phyloP scores from a whole-genome alignment of 2,888 invertebrate genomes.

The Gortyna flavago region DNA sequence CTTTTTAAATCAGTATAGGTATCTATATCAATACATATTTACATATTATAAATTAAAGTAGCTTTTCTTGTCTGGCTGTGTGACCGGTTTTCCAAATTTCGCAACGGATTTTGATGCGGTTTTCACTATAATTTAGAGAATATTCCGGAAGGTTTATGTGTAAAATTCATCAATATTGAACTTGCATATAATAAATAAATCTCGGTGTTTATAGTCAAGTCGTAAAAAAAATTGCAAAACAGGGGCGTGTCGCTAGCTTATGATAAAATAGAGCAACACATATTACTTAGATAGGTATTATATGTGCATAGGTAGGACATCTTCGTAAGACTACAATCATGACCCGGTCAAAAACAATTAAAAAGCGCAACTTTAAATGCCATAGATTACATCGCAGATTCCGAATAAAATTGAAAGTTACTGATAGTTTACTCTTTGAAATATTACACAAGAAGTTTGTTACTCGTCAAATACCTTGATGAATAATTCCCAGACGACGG shows the following conservation, averaged over 20 bases:
- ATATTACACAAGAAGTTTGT: conserved; percentile 46
- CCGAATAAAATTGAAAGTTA: conserved; percentile 17
- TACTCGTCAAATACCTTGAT: conserved; percentile 31
- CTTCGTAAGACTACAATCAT: conserved; percentile 16
- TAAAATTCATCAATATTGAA: no score
- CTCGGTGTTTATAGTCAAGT: no score
- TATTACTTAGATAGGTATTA: not conserved
- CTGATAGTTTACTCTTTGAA: conserved; percentile 33
- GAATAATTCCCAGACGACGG: conserved; percentile 23
- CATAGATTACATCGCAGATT: conserved; percentile 27
- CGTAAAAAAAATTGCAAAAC: no score
- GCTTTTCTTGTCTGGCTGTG: no score
- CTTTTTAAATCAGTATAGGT: not conserved
- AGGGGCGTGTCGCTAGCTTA: not conserved
- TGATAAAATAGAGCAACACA: not conserved
- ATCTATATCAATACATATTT: no score
- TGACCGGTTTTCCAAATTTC: no score
- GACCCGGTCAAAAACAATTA: conserved; percentile 12
- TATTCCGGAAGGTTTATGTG: no score
- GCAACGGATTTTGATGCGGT: no score
- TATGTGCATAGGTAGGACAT: not conserved
- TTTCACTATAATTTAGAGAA: no score
- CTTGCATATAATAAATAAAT: no score
- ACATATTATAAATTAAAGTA: no score
- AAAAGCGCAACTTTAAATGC: conserved; percentile 39